Conservation (phyloP, 2,888 invertebrate species). For the Lycaena phlaeas region DNA sequence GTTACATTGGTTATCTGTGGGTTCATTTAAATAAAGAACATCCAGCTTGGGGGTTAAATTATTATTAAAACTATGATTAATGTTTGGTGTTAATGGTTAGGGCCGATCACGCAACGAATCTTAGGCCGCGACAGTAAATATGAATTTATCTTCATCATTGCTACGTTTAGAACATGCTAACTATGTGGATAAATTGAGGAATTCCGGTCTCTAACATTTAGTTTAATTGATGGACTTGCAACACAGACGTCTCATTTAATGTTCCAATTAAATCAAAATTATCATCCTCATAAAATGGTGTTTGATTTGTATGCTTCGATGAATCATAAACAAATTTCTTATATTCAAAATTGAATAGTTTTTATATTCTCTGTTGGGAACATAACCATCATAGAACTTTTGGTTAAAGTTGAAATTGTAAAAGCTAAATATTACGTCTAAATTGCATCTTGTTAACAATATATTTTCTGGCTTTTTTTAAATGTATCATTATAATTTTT, state of each 20-base stretch:
- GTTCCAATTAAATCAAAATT: background rate
- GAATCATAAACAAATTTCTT: too few species aligned
- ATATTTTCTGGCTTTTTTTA: too few species aligned
- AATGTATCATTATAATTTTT: too few species aligned
- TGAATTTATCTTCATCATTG: slow-evolving; percentile 65
- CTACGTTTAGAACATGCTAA: slow-evolving; percentile 24
- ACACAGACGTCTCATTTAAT: background rate
- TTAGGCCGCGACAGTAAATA: slow-evolving; percentile 40
- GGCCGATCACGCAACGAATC: slow-evolving; percentile 10
- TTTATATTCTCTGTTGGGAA: too few species aligned
- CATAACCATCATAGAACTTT: too few species aligned
- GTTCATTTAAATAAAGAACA: slow-evolving; percentile 62
- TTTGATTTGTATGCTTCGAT: too few species aligned
- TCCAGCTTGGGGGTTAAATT: slow-evolving; percentile 62
- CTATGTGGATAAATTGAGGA: slow-evolving; percentile 32
- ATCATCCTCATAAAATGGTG: too few species aligned
- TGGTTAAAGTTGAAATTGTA: too few species aligned
- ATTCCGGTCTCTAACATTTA: slow-evolving; percentile 14
- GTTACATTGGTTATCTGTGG: slow-evolving; percentile 51
- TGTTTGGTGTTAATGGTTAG: slow-evolving; percentile 55
- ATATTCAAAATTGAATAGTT: too few species aligned
- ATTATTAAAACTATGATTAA: slow-evolving; percentile 73
- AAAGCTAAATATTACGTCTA: too few species aligned
- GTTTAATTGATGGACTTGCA: background rate
- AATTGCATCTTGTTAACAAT: too few species aligned